These are phyloP conservation scores for Harmothoe impar DNA, from an alignment of 2,888 invertebrate genomes.

Conservation along the genomic window DNA sequence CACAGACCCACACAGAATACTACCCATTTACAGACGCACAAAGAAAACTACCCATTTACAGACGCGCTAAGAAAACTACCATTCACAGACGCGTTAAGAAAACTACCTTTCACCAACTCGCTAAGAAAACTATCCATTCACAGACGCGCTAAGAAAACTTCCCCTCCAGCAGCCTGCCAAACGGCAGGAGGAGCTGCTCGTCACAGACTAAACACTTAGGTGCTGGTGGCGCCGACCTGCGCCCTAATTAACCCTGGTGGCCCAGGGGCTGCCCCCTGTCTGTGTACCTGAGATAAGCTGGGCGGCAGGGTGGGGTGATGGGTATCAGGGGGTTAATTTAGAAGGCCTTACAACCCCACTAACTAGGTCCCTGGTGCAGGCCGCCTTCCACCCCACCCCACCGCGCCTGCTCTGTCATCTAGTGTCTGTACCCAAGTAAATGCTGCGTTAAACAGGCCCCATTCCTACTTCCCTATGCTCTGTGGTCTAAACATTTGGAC, in stretches of 20 bases:
- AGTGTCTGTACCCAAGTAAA: no score
- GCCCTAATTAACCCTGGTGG: constrained; percentile 20
- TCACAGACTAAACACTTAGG: not conserved
- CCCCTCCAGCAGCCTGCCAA: not conserved
- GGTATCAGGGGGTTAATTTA: constrained; percentile 31
- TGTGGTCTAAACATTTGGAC: no score
- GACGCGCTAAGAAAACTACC: not conserved
- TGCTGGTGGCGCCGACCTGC: not conserved
- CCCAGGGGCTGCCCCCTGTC: not conserved
- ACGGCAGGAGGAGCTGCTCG: no score
- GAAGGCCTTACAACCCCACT: not conserved
- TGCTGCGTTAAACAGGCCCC: no score
- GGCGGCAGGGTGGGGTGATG: not conserved
- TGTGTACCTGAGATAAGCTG: not conserved
- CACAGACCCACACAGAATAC: not conserved
- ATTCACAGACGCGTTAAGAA: no score
- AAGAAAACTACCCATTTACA: not conserved
- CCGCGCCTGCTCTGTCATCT: no score
- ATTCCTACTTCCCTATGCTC: no score
- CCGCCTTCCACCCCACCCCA: not conserved
- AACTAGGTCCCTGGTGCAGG: not conserved
- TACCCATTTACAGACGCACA: constrained; percentile 26
- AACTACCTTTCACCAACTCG: not conserved
- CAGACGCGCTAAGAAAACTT: not conserved
- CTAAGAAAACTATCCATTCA: not conserved